A percentile compares a stretch with the other conserved stretches of the same genome.
phyloP scores from a whole-genome alignment of 1,140 invertebrate genomes.

The Bactericera cockerelli region DNA sequence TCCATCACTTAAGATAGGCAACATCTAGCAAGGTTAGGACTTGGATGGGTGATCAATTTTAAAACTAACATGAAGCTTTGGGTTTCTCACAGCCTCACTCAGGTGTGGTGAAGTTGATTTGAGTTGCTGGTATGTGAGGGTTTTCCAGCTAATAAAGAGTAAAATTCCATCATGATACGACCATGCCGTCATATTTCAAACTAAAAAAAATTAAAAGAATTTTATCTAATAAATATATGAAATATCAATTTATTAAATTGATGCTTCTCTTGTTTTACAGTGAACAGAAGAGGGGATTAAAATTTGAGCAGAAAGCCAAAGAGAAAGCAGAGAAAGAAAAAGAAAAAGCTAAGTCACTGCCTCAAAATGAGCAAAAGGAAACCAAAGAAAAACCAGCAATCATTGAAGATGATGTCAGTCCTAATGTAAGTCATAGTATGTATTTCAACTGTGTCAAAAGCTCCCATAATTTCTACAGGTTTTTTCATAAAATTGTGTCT shows the following conservation, averaged over 20 bases:
- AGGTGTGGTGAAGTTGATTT: too few species aligned
- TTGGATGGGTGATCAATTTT: too few species aligned
- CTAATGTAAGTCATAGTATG: conserved; percentile 60
- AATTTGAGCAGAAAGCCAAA: conserved; percentile 83
- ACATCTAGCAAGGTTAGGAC: too few species aligned
- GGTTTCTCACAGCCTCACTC: not conserved
- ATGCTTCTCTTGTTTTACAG: conserved; percentile 39
- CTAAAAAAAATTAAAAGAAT: too few species aligned
- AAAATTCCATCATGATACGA: not conserved
- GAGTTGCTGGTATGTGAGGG: not conserved
- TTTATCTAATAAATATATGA: too few species aligned
- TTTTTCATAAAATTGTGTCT: too few species aligned
- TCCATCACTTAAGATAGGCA: too few species aligned
- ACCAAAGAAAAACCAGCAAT: conserved; percentile 28
- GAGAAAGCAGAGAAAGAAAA: conserved; percentile 76
- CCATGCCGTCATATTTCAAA: not conserved
- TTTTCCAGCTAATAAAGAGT: not conserved
- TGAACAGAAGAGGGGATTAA: conserved; percentile 79
- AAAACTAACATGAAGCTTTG: too few species aligned
- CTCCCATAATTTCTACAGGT: too few species aligned
- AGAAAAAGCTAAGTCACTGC: conserved; percentile 26
- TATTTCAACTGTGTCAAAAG: too few species aligned
- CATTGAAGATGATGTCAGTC: conserved; percentile 74
- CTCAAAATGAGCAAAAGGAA: conserved; percentile 29
- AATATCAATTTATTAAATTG: not conserved